A percentile compares a stretch with the other conserved stretches of the same genome.
Evolutionary conservation across 2,888 invertebrate species (phyloP).

Genomic region (Hyles lineata): DNA sequence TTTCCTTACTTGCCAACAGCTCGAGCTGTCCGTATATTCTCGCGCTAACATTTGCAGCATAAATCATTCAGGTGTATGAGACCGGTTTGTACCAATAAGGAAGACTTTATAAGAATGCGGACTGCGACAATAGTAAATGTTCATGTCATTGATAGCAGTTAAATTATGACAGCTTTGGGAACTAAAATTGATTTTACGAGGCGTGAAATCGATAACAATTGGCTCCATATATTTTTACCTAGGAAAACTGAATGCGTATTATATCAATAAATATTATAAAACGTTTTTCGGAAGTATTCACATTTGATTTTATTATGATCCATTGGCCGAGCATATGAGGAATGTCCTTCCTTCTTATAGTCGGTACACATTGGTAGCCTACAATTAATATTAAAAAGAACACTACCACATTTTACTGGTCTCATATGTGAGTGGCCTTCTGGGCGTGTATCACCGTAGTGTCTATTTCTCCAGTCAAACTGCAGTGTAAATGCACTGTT

Average conservation of each 20-base stretch:
- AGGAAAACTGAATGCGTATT: not conserved
- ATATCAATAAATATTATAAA: not conserved
- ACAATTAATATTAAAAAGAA: too few species aligned
- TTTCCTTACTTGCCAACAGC: not conserved
- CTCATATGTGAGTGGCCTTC: too few species aligned
- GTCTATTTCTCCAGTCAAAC: too few species aligned
- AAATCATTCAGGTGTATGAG: not conserved
- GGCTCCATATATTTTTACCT: not conserved
- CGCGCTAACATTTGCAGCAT: not conserved
- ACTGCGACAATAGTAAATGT: not conserved
- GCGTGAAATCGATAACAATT: not conserved
- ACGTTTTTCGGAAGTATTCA: not conserved
- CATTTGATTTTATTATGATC: too few species aligned
- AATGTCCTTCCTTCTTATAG: too few species aligned
- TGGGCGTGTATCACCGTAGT: too few species aligned
- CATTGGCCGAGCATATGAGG: too few species aligned
- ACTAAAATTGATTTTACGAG: not conserved
- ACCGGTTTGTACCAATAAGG: not conserved
- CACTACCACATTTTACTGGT: too few species aligned
- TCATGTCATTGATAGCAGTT: not conserved
- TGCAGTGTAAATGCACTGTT: too few species aligned
- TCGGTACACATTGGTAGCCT: too few species aligned
- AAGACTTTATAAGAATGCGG: conserved; percentile 1
- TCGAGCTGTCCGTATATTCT: not conserved
- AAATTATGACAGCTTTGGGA: not conserved